Base-by-base conservation (phyloP, 1,140 invertebrate species). In the Solenopsis invicta region DNA sequence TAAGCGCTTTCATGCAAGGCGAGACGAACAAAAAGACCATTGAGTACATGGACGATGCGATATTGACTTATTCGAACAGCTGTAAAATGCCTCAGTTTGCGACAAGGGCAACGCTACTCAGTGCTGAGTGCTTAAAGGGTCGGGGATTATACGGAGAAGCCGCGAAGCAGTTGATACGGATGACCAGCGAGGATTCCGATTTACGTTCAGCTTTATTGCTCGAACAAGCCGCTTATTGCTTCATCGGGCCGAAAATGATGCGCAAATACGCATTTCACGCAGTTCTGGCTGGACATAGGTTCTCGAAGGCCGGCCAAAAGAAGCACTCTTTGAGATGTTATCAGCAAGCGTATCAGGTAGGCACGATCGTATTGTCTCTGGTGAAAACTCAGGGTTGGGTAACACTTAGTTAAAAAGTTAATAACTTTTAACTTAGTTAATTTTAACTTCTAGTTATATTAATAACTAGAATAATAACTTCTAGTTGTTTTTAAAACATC, bases 251-350 rank as follows among this genome's bases (percentile, higher is more conserved):
- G 2, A 96, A 97, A 18, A 98, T 98, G 97, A 96, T 98, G 85
- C 96, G 99, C 66, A 99, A 99, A 95, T 99, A 99, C 94, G 98
- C 99, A n/a, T 99, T 99, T 94, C 98, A 99, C 93, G 98, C 99
- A 96, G 98, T 99, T 24, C 95, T 99, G 18, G 98, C 99, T 67
- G 99, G 99, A 4, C 98, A 99, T 94, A 96, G 99, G 80, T 99
- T 97, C 94, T 97, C 98, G 4, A 99, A 99, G 95, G 98, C 98
- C 16, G 98, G 98, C 0, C 98, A 99, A 93, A 97, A 97, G 78
- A 98, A 97, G 93, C 99, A 99, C 96, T 98, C 98, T 0, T 96
- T 99, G 69, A 96, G 98, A 86, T 98, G 98, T 91, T 99, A 99
- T 93, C 97, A 97, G 86, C 98, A 99, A 95, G 98, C 99, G 29